Base-by-base conservation (phyloP, 2,888 invertebrate genomes). In the Eretmocerus hayati region DNA sequence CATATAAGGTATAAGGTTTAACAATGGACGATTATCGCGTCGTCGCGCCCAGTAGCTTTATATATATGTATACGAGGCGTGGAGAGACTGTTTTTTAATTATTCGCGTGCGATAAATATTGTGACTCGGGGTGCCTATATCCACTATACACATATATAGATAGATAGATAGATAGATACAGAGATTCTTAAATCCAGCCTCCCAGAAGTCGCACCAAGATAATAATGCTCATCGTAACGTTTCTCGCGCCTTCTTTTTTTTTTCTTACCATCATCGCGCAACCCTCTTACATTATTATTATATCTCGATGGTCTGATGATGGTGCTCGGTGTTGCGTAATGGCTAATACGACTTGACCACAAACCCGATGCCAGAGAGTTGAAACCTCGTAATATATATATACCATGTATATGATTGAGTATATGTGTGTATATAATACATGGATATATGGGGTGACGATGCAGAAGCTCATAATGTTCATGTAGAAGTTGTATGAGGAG, bases 51-150 rank as follows among this genome's bases (percentile, higher is more conserved):
- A 5, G 39, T 18, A 5, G 22, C 15, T 20, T 8, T 15, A 9
- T 35, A 35, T 35, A 35, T 16, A 2, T 35, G 15, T 35, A 35
- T 15, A 8, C 18, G 30, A n/a, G 26, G 26, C 26, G 26, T 11
- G 26, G 26, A 26, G 26, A 26, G 33, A 9, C 33, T 38, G 11
- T 21, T 58, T 59, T 55, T 56, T 58, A 60, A 63, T 63, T 61
- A 63, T 64, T 63, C 56, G 55, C 59, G n/a, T n/a, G 54, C 59
- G 59, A 57, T 58, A 62, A 64, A 64, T 62, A 63, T 64, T 62
- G 59, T 62, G 64, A 64, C 62, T 59, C 43, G 50, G n/a, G n/a
- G n/a, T n/a, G n/a, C n/a, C n/a, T n/a, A n/a, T n/a, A n/a, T n/a
- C n/a, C n/a, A n/a, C n/a, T n/a, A n/a, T n/a, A n/a, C n/a, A n/a